These are phyloP conservation scores for Oligia fasciuncula DNA, from an alignment of 2,888 invertebrate genomes.

Conservation along the genomic window DNA sequence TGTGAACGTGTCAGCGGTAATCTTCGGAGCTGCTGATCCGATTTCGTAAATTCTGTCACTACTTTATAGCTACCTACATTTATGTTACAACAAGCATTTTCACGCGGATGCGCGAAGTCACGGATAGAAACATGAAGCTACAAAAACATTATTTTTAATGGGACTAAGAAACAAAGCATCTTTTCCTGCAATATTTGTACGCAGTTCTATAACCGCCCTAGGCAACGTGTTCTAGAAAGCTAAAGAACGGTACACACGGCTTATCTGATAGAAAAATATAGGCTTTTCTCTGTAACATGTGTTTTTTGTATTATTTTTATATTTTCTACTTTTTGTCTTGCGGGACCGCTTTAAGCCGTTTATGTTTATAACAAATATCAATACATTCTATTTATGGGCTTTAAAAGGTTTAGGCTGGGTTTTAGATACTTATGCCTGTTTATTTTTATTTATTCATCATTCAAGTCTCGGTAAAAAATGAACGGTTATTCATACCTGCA, in stretches of 20 bases:
- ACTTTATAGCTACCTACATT: too few relatives aligned
- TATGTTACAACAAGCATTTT: not conserved
- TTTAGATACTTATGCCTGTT: constrained; percentile 8
- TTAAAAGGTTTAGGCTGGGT: not conserved
- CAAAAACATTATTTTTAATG: not conserved
- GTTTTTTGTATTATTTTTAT: constrained; percentile 30
- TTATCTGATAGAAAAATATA: constrained; percentile 34
- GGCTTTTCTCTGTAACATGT: constrained; percentile 5
- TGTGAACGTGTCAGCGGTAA: not conserved
- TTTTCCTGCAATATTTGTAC: not conserved
- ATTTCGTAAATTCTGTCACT: not conserved
- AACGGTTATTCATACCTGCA: not conserved
- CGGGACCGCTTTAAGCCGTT: not conserved
- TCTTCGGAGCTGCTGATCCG: not conserved
- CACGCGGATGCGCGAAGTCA: not conserved
- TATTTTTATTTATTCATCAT: not conserved
- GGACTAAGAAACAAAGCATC: not conserved
- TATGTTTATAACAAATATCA: not conserved
- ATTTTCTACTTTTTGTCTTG: constrained; percentile 9
- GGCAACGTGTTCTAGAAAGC: not conserved
- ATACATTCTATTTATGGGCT: not conserved
- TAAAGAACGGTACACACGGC: not conserved
- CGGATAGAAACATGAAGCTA: not conserved
- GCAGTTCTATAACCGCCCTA: constrained; percentile 3
- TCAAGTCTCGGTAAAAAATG: not conserved